Percentiles rank a stretch among this genome's conserved stretches.
These are phyloP conservation scores for Ypsolopha scabrella DNA, from an alignment of 2,888 invertebrate genomes.

Conservation along the genomic window DNA sequence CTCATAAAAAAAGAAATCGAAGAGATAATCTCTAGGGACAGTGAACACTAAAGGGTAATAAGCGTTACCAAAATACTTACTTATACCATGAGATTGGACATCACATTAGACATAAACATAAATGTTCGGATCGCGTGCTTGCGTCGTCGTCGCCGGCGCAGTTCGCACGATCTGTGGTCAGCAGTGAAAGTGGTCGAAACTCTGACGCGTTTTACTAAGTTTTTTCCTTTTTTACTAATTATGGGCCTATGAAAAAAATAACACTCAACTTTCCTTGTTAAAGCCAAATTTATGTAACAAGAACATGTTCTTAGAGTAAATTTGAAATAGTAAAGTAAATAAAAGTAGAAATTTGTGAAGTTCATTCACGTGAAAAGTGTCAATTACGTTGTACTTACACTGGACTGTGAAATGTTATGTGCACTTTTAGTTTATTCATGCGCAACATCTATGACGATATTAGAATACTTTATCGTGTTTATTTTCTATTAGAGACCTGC, in stretches of 20 bases:
- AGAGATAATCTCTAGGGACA: too few species aligned
- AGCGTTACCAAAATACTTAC: too few species aligned
- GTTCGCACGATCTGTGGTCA: conserved; percentile 2
- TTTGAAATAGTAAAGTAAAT: neutral
- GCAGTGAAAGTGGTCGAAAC: conserved; percentile 1
- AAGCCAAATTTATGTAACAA: too few species aligned
- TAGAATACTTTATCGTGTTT: too few species aligned
- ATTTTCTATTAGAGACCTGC: too few species aligned
- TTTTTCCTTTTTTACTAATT: neutral
- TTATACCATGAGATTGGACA: too few species aligned
- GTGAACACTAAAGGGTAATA: too few species aligned
- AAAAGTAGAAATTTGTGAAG: neutral
- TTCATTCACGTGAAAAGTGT: neutral
- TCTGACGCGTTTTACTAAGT: neutral
- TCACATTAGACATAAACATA: too few species aligned
- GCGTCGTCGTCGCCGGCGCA: neutral
- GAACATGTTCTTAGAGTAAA: neutral
- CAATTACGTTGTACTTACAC: neutral
- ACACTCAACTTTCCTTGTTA: too few species aligned
- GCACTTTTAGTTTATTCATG: too few species aligned
- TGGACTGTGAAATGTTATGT: neutral
- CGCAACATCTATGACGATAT: too few species aligned
- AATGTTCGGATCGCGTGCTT: neutral
- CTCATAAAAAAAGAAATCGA: too few species aligned
- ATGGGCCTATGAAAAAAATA: neutral